Conservation (phyloP, 2,888 invertebrate species). For the Drosophila paramelanica region DNA sequence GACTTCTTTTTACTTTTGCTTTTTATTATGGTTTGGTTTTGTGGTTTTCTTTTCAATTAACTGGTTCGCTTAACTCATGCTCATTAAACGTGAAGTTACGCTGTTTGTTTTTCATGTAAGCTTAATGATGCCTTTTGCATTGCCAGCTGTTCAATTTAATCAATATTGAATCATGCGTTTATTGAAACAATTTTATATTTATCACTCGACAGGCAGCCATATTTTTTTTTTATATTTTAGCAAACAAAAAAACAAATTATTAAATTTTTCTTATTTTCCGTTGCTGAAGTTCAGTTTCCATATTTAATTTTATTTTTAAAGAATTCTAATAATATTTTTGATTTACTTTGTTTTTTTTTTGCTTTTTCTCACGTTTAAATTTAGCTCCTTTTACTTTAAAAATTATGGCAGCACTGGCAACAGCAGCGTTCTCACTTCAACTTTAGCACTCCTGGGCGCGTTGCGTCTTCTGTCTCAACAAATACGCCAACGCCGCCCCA, state of each 20-base stretch:
- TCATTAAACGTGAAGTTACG: slow-evolving; percentile 47
- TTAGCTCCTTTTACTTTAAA: not conserved
- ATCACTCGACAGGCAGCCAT: slow-evolving; percentile 6
- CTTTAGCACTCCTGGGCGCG: not conserved
- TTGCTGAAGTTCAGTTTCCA: too few relatives aligned
- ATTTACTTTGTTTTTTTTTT: not conserved
- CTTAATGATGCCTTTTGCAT: slow-evolving; percentile 21
- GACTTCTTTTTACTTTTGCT: slow-evolving; percentile 50
- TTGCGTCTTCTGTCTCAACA: not conserved
- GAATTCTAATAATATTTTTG: too few relatives aligned
- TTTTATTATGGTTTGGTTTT: slow-evolving; percentile 16
- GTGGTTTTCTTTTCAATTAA: slow-evolving; percentile 58
- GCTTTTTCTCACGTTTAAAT: not conserved
- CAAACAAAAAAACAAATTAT: too few relatives aligned
- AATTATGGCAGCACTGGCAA: not conserved
- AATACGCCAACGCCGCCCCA: slow-evolving; percentile 21
- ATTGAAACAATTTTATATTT: slow-evolving; percentile 30
- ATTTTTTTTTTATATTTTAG: not conserved
- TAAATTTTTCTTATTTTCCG: too few relatives aligned
- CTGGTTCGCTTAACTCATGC: slow-evolving; percentile 44
- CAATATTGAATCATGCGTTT: slow-evolving; percentile 26
- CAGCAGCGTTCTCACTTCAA: slow-evolving; percentile 13
- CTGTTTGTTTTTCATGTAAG: slow-evolving; percentile 34
- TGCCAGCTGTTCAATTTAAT: slow-evolving; percentile 56
- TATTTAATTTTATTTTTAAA: too few relatives aligned